phyloP scores from a whole-genome alignment of 1,140 invertebrate species.

The Achroia grisella region DNA sequence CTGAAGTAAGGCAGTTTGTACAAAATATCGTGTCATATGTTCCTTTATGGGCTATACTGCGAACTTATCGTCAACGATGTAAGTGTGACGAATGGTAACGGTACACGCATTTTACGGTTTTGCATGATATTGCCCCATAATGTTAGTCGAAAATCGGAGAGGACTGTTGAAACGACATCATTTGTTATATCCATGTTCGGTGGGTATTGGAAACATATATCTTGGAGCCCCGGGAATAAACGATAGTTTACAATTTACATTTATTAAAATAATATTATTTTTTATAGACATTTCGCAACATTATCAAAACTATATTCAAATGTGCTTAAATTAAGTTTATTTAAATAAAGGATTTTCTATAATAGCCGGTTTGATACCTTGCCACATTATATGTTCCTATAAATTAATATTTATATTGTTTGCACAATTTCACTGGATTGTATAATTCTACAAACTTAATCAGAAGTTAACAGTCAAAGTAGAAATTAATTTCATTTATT shows the following conservation, averaged over 20 bases:
- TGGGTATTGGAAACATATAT: conserved; percentile 10
- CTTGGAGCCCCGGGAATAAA: conserved; percentile 1
- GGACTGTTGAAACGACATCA: conserved; percentile 10
- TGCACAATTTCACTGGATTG: too few relatives aligned
- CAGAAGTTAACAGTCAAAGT: too few relatives aligned
- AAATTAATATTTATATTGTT: too few relatives aligned
- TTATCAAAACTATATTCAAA: too few relatives aligned
- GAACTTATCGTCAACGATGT: conserved; percentile 6
- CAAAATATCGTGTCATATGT: conserved; percentile 1
- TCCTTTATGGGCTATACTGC: not conserved
- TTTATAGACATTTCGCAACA: too few relatives aligned
- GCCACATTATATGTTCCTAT: too few relatives aligned
- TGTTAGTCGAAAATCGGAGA: conserved; percentile 10
- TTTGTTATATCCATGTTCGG: conserved; percentile 10
- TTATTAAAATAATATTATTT: not conserved
- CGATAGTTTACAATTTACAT: not conserved
- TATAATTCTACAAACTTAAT: too few relatives aligned
- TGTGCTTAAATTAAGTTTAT: too few relatives aligned
- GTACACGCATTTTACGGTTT: conserved; percentile 2
- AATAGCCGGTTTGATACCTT: too few relatives aligned
- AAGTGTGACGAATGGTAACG: conserved; percentile 2
- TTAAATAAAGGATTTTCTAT: too few relatives aligned
- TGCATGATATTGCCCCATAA: conserved; percentile 13
- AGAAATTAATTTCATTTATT: too few relatives aligned
- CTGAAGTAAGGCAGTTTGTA: too few relatives aligned